These are phyloP conservation scores for Lepidurus apus DNA, from an alignment of 1,140 invertebrate genomes.

Conservation along the genomic window DNA sequence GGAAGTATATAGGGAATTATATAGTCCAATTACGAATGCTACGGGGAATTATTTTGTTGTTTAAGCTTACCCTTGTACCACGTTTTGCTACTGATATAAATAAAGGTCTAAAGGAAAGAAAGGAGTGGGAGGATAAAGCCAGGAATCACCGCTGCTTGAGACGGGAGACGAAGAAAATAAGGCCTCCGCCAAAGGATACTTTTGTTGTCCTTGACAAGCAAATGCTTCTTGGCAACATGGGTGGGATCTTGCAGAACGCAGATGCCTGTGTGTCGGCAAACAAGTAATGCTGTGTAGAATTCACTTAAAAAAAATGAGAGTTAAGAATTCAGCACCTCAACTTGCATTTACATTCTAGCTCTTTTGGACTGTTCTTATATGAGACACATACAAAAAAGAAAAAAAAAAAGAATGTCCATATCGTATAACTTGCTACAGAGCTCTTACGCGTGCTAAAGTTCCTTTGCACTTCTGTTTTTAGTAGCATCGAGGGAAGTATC, in stretches of 20 bases:
- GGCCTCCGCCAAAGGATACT: not conserved
- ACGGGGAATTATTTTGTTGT: too few species aligned
- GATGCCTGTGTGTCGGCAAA: slow-evolving; percentile 4
- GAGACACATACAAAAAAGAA: not conserved
- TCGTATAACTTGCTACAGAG: not conserved
- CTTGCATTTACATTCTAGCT: not conserved
- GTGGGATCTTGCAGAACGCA: not conserved
- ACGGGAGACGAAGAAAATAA: not conserved
- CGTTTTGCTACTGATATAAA: not conserved
- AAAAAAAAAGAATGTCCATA: not conserved
- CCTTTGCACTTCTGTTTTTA: not conserved
- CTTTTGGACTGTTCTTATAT: not conserved
- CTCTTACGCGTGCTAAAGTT: not conserved
- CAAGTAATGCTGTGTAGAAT: slow-evolving; percentile 7
- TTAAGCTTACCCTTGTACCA: not conserved
- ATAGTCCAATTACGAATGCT: too few species aligned
- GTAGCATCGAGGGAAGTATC: slow-evolving; percentile 14
- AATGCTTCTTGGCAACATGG: slow-evolving; percentile 14
- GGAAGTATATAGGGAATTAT: too few species aligned
- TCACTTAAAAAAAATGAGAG: not conserved
- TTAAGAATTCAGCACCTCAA: not conserved
- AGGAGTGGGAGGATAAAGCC: not conserved
- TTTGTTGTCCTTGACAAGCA: not conserved
- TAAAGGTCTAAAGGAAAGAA: not conserved
- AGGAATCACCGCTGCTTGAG: not conserved